A percentile compares a stretch with the other conserved stretches of the same genome.
Conservation (phyloP, 1,140 invertebrate species). For the Caenorhabditis briggsae region DNA sequence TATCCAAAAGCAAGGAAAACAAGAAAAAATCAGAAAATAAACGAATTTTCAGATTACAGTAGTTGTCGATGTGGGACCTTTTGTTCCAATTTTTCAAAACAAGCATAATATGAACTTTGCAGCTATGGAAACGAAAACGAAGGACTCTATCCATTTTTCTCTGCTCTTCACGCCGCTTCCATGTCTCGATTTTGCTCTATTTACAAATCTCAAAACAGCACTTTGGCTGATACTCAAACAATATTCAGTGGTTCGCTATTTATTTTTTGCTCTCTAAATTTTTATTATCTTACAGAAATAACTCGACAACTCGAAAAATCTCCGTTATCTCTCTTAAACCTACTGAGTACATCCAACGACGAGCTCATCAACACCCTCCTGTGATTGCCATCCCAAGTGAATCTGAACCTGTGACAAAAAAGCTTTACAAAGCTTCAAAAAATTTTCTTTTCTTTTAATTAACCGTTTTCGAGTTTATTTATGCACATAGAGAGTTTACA, state of each 20-base stretch:
- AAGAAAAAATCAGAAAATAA: too few species aligned
- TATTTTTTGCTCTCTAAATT: not conserved
- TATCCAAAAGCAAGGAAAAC: too few species aligned
- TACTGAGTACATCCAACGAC: slow-evolving; percentile 1
- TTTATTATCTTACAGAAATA: not conserved
- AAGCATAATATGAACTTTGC: not conserved
- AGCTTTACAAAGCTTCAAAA: not conserved
- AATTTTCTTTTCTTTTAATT: not conserved
- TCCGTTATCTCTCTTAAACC: slow-evolving; percentile 13
- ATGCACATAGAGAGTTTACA: slow-evolving; percentile 7
- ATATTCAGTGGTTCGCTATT: slow-evolving; percentile 22
- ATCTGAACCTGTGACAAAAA: not conserved
- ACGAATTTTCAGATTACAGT: too few species aligned
- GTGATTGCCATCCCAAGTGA: slow-evolving; percentile 28
- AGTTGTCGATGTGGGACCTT: too few species aligned
- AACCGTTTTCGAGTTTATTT: slow-evolving; percentile 52
- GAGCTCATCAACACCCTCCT: slow-evolving; percentile 45
- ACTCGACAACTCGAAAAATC: slow-evolving; percentile 36
- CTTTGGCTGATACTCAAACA: slow-evolving; percentile 25
- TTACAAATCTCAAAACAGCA: slow-evolving; percentile 39
- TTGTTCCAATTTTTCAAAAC: too few species aligned
- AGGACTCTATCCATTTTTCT: slow-evolving; percentile 40
- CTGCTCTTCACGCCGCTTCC: slow-evolving; percentile 22
- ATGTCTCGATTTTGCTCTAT: slow-evolving; percentile 26
- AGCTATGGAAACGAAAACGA: slow-evolving; percentile 42